These are phyloP conservation scores for Phenacoccus solenopsis DNA, from an alignment of 1,140 invertebrate genomes.

Conservation along the genomic window DNA sequence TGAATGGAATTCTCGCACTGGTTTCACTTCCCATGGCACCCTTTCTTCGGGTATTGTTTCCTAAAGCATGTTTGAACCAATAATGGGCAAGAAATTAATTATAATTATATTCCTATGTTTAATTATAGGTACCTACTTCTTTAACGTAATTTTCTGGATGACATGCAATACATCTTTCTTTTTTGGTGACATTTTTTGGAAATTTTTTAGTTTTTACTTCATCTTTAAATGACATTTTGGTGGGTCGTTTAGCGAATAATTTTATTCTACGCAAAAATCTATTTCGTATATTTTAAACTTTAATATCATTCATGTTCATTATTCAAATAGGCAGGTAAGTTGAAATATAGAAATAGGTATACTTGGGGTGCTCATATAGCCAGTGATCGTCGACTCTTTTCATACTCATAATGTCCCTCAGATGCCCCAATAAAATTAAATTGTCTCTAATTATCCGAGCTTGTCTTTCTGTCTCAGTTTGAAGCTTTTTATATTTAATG, in stretches of 20 bases:
- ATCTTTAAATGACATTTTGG: neutral
- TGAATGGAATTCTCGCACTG: neutral
- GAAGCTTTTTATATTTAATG: conserved; percentile 42
- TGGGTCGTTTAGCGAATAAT: neutral
- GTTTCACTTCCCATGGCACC: conserved; percentile 7
- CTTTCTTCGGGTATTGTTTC: conserved; percentile 12
- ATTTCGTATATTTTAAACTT: neutral
- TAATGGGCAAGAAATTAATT: too few species aligned
- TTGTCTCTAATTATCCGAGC: conserved; percentile 41
- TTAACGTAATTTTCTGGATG: conserved; percentile 5
- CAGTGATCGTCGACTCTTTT: conserved; percentile 42
- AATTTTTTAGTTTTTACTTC: too few species aligned
- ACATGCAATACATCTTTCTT: neutral
- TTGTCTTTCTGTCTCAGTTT: conserved; percentile 41
- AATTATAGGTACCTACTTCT: neutral
- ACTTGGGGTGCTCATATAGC: conserved; percentile 41
- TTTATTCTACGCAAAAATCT: conserved; percentile 5
- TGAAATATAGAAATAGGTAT: conserved; percentile 23
- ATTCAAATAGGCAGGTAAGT: too few species aligned
- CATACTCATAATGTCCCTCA: conserved; percentile 38
- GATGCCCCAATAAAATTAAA: conserved; percentile 40
- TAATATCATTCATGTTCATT: too few species aligned
- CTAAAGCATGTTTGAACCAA: neutral
- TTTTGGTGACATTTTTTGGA: neutral
- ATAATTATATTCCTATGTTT: neutral